Percentiles rank a stretch among this genome's conserved stretches.
Evolutionary conservation across 2,888 invertebrate genomes (phyloP).

Genomic region (Papilio elwesi): DNA sequence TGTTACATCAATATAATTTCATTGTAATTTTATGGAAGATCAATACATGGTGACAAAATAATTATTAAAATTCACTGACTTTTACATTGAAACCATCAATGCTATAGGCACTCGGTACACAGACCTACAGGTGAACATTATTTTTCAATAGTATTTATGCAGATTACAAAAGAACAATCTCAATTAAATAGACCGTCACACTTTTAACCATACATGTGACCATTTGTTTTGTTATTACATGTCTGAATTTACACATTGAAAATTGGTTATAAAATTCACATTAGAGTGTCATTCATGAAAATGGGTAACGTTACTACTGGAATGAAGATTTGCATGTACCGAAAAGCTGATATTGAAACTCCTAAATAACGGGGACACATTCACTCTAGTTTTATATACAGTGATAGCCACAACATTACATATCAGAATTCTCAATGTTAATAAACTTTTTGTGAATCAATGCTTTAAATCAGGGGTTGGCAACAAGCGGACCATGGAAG

Average conservation of each 20-base stretch:
- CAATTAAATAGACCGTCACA: slow-evolving; percentile 75
- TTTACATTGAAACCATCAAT: slow-evolving; percentile 82
- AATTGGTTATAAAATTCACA: slow-evolving; percentile 73
- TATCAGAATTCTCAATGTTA: not conserved
- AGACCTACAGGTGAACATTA: slow-evolving; percentile 83
- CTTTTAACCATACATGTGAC: too few relatives aligned
- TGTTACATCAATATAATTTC: slow-evolving; percentile 85
- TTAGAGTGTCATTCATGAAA: slow-evolving; percentile 69
- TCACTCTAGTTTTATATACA: slow-evolving; percentile 80
- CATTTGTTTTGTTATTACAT: too few relatives aligned
- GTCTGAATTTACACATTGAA: slow-evolving; percentile 72
- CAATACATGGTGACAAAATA: slow-evolving; percentile 83
- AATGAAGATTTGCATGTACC: slow-evolving; percentile 70
- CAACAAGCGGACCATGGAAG: too few relatives aligned
- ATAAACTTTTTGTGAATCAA: not conserved
- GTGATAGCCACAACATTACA: slow-evolving; percentile 56
- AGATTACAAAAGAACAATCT: slow-evolving; percentile 78
- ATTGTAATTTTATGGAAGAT: slow-evolving; percentile 85
- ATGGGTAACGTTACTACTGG: slow-evolving; percentile 74
- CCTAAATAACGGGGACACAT: slow-evolving; percentile 73
- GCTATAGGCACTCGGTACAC: slow-evolving; percentile 84
- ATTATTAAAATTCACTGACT: slow-evolving; percentile 82
- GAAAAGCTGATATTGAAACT: slow-evolving; percentile 70
- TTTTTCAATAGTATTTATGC: slow-evolving; percentile 60
- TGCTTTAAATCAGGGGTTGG: not conserved